A percentile compares a stretch with the other conserved stretches of the same genome.
Evolutionary conservation across 2,113 vertebrate species (phyloP).

Genomic region (Psittacula cyanocephala): DNA sequence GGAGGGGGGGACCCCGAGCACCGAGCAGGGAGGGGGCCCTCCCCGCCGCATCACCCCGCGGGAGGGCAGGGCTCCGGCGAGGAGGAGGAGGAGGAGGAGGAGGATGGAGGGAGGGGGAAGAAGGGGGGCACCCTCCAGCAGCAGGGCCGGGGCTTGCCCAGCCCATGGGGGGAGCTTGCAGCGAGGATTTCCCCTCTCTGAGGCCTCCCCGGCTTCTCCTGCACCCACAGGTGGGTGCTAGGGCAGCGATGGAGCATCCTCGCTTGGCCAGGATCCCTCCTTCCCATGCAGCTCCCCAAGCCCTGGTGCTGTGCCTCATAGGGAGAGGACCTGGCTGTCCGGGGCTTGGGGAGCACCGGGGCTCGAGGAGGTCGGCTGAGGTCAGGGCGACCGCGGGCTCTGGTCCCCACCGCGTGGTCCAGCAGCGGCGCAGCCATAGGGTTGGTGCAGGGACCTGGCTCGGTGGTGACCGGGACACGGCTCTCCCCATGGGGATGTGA

Average conservation of each 20-base stretch:
- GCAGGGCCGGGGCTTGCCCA: slow-evolving; percentile 9
- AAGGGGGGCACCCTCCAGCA: not conserved
- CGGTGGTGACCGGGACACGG: fast-evolving
- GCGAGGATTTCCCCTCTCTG: not conserved
- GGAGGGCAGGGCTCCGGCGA: slow-evolving; percentile 29
- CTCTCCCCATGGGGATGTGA: not conserved
- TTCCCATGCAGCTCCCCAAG: not conserved
- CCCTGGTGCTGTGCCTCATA: not conserved
- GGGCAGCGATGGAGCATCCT: not conserved
- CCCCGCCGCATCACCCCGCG: slow-evolving; percentile 15
- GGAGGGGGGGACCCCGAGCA: not conserved
- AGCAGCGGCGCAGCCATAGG: not conserved
- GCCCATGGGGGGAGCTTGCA: not conserved
- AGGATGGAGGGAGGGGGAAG: not conserved
- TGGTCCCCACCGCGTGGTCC: not conserved
- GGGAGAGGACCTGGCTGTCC: not conserved
- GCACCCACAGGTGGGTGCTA: slow-evolving; percentile 20
- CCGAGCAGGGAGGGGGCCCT: not conserved
- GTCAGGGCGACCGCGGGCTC: not conserved
- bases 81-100: not conserved
- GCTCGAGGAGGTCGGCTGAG: not conserved
- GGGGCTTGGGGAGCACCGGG: not conserved
- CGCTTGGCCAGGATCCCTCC: not conserved
- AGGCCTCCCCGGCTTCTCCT: not conserved
- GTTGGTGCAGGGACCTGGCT: not conserved